These are phyloP conservation scores for Cyrtodaria siliqua DNA, from an alignment of 2,888 invertebrate genomes.

Conservation along the genomic window DNA sequence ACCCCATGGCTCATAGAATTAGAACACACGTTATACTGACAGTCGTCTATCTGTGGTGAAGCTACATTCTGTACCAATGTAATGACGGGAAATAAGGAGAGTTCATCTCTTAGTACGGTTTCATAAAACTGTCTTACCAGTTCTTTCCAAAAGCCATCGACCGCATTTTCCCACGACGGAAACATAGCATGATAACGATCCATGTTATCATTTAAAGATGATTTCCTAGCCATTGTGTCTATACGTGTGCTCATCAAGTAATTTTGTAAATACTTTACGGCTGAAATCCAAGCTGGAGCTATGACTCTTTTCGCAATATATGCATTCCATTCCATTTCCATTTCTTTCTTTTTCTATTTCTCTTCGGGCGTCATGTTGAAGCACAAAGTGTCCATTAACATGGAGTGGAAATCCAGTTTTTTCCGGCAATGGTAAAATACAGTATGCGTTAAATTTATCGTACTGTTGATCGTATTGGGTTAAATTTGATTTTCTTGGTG, in stretches of 20 bases:
- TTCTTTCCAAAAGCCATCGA: conserved; percentile 33
- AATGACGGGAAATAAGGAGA: conserved; percentile 1
- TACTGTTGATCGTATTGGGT: too few relatives aligned
- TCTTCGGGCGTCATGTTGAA: conserved; percentile 75
- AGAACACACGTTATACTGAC: too few relatives aligned
- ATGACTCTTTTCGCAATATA: conserved; percentile 69
- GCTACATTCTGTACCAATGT: too few relatives aligned
- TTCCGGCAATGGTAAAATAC: conserved; percentile 79
- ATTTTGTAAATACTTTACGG: conserved; percentile 38
- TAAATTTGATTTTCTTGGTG: too few relatives aligned
- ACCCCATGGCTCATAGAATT: neutral
- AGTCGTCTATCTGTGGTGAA: too few relatives aligned
- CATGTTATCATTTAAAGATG: neutral
- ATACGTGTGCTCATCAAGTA: too few relatives aligned
- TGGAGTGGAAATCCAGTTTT: conserved; percentile 77
- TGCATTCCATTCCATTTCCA: conserved; percentile 78
- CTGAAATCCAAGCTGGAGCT: conserved; percentile 73
- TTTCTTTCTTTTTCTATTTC: conserved; percentile 53
- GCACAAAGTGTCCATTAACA: conserved; percentile 79
- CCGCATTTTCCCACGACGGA: conserved; percentile 20
- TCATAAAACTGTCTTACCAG: conserved; percentile 9
- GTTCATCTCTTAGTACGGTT: conserved; percentile 5
- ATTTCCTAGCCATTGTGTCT: too few relatives aligned
- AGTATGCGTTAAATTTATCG: conserved; percentile 45
- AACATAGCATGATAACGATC: conserved; percentile 1